Conservation (phyloP, 2,888 invertebrate genomes). For the Leptinotarsa rubiginosa region DNA sequence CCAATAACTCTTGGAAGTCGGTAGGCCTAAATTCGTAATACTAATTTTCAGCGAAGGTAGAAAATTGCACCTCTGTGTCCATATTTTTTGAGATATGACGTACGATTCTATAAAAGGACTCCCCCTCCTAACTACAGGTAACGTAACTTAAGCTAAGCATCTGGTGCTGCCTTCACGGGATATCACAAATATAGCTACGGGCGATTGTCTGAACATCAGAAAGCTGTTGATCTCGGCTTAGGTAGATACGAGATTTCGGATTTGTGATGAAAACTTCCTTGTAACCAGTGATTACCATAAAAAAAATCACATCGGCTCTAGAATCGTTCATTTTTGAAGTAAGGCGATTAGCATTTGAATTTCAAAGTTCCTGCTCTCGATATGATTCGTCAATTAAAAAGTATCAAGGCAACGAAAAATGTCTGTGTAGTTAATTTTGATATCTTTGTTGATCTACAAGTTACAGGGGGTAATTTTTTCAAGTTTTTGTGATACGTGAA, state of each 20-base stretch:
- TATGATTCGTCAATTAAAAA: too few species aligned
- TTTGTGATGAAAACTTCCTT: too few species aligned
- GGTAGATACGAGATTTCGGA: background rate
- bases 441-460: too few species aligned
- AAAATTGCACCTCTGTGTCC: conserved; percentile 36
- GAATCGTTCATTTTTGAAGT: too few species aligned
- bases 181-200: conserved; percentile 1
- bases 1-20: background rate
- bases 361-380: too few species aligned
- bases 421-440: too few species aligned
- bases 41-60: background rate
- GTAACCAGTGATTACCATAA: too few species aligned
- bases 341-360: too few species aligned
- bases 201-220: background rate
- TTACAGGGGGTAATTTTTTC: too few species aligned
- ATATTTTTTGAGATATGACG: conserved; percentile 42
- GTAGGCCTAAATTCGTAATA: background rate
- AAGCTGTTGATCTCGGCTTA: background rate
- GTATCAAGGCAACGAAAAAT: too few species aligned
- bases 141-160: conserved; percentile 61
- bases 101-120: conserved; percentile 66
- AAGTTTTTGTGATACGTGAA: too few species aligned
- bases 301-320: too few species aligned
- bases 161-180: conserved; percentile 37
- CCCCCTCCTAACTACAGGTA: conserved; percentile 63